Evolutionary conservation across 1,140 invertebrate genomes (phyloP), one percentile per base, ranked within the genome.

Genomic region (Ditylenchus dipsaci): DNA sequence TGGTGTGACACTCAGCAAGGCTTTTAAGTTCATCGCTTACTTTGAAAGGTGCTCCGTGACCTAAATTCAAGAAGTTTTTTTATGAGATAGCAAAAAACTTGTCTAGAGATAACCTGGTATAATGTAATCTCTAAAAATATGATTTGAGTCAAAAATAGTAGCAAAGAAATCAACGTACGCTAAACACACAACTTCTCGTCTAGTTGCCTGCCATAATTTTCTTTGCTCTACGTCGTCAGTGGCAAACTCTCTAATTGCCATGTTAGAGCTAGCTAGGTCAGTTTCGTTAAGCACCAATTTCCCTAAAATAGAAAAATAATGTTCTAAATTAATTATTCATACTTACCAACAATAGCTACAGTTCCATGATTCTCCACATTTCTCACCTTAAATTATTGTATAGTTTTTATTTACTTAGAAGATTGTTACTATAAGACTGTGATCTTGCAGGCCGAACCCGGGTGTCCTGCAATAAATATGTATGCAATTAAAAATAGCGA

Each of bases 181-280:
- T 68, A 69, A 47, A 27, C 67, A 69, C 58, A 69, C 68, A 47
- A 69, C 58, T 63, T 69, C 67, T 13, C 71, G 29, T 60, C 67
- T 29, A 17, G 67, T 33, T 19, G 71, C 71, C 47, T 74, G 68
- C 67, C 67, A 69, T 42, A 69, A 60, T 30, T 73, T 71, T 64
- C 69, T 29, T 29, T 69, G 67, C 42, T 69, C 67, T 19, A 27
- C 17, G 68, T 69, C 67, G 26, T 67, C 65, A 13, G 26, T 67
- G 17, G 29, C 65, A 33, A 67, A 67, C 30, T 33, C 19, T n/a
- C 67, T 38, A 15, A 67, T 67, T 27, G 65, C 58, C 67, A 67
- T 66, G 30, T 67, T 43, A n/a, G 65, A 66, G 29, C 30, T 26
- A 27, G 29, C 19, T 61, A 67, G 30, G 64, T 67, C 65, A 19